Evolutionary conservation across 1,140 invertebrate species (phyloP), one percentile per base, ranked within the genome.

Genomic region (Lordiphosa collinella): DNA sequence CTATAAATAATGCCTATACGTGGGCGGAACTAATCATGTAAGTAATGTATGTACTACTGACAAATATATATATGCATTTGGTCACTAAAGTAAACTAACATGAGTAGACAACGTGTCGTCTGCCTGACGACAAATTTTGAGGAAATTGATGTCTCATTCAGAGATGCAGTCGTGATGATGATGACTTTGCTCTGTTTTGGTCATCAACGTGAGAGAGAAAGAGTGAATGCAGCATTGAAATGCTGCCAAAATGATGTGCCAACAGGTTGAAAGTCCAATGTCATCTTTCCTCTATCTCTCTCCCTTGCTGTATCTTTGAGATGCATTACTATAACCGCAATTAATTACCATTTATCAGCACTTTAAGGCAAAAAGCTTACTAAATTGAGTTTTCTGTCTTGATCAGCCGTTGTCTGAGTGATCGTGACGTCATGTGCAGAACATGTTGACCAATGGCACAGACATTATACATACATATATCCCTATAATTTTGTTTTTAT

Each of bases 221-320:
- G 25, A 29, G 16, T 2, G 25, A 29, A 29, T 14, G 41, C 56
- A 40, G 35, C 75, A 79, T 79, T 79, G 75, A 79, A 80, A 38
- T 44, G 57, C 36, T 80, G 75, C 75, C 75, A 79, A 69, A 75
- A 66, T 48, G 43, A 57, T 58, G 36, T 37, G 41, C 48, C 54
- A 60, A 43, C 37, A 46, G 58, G 49, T 49, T 60, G 7, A 84
- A 80, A 84, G 78, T 84, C 78, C 78, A 84, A 84, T 84, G 78
- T 62, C 78, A 73, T 58, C 47, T 13, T 18, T 32, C 40, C 4
- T 22, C n/a, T 50, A 36, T 18, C 48, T 13, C 32, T 58, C 41
- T 40, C 49, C 63, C 43, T 41, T 57, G 56, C 51, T 36, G 34
- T 49, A 48, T 32, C 61, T 50, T 34, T 36, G 32, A 66, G 65